Base-by-base conservation (phyloP, 2,113 vertebrate genomes). In the Collichthys lucidus region DNA sequence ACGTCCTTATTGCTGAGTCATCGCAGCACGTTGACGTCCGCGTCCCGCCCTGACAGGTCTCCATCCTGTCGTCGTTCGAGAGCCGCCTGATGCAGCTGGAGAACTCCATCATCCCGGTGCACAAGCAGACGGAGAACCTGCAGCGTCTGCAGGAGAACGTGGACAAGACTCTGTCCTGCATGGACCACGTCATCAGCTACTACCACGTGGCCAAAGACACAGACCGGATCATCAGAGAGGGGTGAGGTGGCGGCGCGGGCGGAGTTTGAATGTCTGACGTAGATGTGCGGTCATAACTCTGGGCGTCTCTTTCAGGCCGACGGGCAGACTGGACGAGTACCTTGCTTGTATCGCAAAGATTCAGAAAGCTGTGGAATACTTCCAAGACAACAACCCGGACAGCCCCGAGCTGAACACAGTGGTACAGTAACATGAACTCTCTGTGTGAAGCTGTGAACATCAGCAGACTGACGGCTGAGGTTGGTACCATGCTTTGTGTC, bases 321-420 rank as follows among this genome's bases (percentile, higher is more conserved):
- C 97, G 0, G 98, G 98, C 4, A 92, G 98, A 40, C 92, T 99
- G 87, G 97, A 98, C 15, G 98, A 99, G 80, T 99, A 98, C 68
- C 95, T 99, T 22, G 94, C 91, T 46, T 99, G 97, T 63, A 98
- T 99, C 74, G 98, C 97, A 71, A 98, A 96, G 93, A 98, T 99
- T 84, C 98, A 99, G 95, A 99, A 98, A 91, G 98, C 98, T 0
- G 98, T 99, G 88, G 98, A 99, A 62, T 99, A 98, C 69, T 99
- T 99, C 82, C 98, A 99, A 89, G 98, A 99, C 90, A 99, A 99
- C 75, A 99, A 97, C 76, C 98, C 98, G 0, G 98, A 99, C 93
- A 99, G 98, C 79, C 98, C 98, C 0, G 98, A 99, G 68, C 96
- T 99, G 88, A 99, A 99, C 93, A 97, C 97, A 35, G 98, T 99